Evolutionary conservation across 2,113 vertebrate genomes (phyloP), one percentile per base, ranked within the genome.

Genomic region (Lampris incognitus): DNA sequence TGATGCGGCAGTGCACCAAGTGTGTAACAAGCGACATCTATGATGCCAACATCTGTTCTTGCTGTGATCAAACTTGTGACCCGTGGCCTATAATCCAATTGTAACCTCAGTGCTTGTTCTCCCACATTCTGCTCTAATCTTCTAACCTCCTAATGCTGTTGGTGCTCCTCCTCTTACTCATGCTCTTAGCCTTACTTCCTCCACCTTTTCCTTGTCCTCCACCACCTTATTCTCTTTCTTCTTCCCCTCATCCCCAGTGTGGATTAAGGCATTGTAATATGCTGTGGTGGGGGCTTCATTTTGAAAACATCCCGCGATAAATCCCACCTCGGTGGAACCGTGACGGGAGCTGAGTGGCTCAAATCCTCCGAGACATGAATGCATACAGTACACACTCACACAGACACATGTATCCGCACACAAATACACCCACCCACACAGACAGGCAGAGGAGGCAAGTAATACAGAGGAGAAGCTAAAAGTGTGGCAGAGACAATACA

Each of bases 181-280:
- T 51, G 9, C 46, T 79, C 63, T 40, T 68, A 42, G 46, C 69
- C 62, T 85, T 76, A 88, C 40, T 81, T 67, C 57, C 51, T 44
- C 2, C 54, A 58, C 62, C 64, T 78, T 78, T 70, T 79, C 72
- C 74, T 77, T 6, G 66, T 50, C 76, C 71, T 76, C 74, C 69
- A 70, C 75, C 40, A 44, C 72, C 71, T 79, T 55, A 46, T 57
- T 62, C 3, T 61, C 69, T 69, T 62, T 57, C 73, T 77, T n/a
- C 11, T n/a, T 11, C 76, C 57, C 51, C 66, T 84, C 78, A 68
- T 70, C 77, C 63, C 66, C 76, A 78, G 72, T 66, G 58, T 79
- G 84, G 81, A 85, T 89, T 88, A 86, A 80, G 81, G 73, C 49
- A 71, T 76, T 81, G 75, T 79, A 83, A 85, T 78, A 67, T 81